Base-by-base conservation (phyloP, 1,140 invertebrate species). In the Araneus ventricosus region DNA sequence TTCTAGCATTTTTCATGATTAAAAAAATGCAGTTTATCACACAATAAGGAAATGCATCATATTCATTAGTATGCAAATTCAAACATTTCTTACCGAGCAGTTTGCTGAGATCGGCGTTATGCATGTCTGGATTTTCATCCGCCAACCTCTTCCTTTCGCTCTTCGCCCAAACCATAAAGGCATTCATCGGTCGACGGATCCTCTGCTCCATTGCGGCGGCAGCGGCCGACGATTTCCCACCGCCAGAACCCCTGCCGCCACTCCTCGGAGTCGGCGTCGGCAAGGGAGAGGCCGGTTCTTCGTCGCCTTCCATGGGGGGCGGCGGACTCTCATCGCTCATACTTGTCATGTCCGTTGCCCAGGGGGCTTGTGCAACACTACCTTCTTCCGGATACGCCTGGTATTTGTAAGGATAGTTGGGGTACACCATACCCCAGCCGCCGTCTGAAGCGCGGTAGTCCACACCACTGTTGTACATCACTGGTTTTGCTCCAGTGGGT, bases 81-180 rank as follows among this genome's bases (percentile, higher is more conserved):
- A 8, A 70, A 20, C 0, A 17, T n/a, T 17, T 94, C 95, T 95
- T 94, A 95, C 95, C 95, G 14, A 95, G 94, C 70, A 95, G 94
- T 94, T 95, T 95, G 93, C 95, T 95, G 61, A 95, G 95, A 94
- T 95, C 95, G 22, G 95, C 95, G 88, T 95, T 95, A 93, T 95
- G 95, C 87, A 95, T 93, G 90, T 95, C 95, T 6, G 95, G 95
- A 94, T 95, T 95, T 82, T 95, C 95, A 86, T 95, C 95, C 27
- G 95, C 95, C 39, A 95, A 79, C 41, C 94, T 88, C 82, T 95
- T 95, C 2, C 95, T 84, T 61, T 95, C 95, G 2, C 92, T 94
- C 92, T 95, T 95, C 8, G 95, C 95, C 95, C 95, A 95, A 7
- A 95, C 95, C 95, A 95, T 95, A 52, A 95, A 95, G 8, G 95